Percentiles rank a stretch among this genome's conserved stretches.
phyloP scores from a whole-genome alignment of 2,797 vertebrate genomes.

The Nyctalus aviator region DNA sequence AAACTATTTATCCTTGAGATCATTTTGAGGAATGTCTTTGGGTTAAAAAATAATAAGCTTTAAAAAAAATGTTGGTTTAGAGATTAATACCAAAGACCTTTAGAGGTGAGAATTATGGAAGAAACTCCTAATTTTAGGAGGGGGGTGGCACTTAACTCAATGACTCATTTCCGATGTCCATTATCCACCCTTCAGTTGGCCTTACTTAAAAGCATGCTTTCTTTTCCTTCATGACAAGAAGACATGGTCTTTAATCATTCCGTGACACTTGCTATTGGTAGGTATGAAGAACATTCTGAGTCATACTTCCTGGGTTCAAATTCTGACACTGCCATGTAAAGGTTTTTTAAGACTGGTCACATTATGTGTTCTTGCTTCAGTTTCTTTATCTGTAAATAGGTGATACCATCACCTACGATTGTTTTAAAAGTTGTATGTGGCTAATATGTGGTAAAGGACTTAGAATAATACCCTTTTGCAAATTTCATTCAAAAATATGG shows the following conservation, averaged over 20 bases:
- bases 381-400: neutral
- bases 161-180: conserved; percentile 22
- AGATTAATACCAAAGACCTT: conserved; percentile 10
- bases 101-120: neutral
- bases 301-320: neutral
- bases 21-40: conserved; percentile 7
- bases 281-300: neutral
- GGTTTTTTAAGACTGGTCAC: neutral
- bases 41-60: neutral
- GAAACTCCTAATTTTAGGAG: conserved; percentile 15
- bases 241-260: neutral
- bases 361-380: neutral
- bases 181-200: neutral
- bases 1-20: neutral
- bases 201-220: neutral
- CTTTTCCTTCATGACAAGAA: conserved; percentile 2
- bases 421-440: neutral
- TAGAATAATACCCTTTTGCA: neutral
- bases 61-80: neutral
- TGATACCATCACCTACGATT: neutral
- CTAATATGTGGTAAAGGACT: neutral
- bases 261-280: neutral
- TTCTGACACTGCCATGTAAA: neutral
- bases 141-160: neutral
- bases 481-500: neutral